Base-by-base conservation (phyloP, 2,797 vertebrate species). In the Enteromius thamalakanensis region DNA sequence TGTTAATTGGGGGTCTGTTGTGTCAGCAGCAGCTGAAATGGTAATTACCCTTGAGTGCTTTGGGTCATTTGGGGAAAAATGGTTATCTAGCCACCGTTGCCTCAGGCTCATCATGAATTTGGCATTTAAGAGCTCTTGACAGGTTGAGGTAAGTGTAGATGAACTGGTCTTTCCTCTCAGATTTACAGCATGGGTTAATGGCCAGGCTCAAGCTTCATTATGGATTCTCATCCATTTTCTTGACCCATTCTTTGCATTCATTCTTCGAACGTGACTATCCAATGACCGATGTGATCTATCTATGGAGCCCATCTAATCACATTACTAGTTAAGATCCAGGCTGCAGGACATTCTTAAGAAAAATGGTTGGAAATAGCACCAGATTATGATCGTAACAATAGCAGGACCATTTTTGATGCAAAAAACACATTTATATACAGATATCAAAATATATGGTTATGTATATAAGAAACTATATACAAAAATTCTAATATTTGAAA, bases 41-140 rank as follows among this genome's bases (percentile, higher is more conserved):
- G 71, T 83, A 87, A 89, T 87, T 87, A 86, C 82, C 75, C 85
- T 71, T 76, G 87, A 85, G 87, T 87, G 78, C 84, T 87, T 76
- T 53, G 60, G 74, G 85, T 84, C 82, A 69, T 85, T 67, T 81
- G 69, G 55, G 81, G 71, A 74, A 83, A 88, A 85, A 72, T 68
- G 14, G 83, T 79, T 79, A 79, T 80, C 79, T 72, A 77, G 55
- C 83, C 72, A 81, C 40, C 23, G 23, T 62, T 68, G 79, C 70
- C 68, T 65, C 62, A 58, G 49, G 58, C 21, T 67, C 12, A 42
- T 76, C 58, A 76, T 78, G 75, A 81, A 79, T 79, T 64, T 76
- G 74, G 45, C 69, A 80, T 77, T 72, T 65, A 51, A 74, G 45
- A 79, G 79, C 84, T 71, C 76, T 84, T 85, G 76, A 72, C 72